Conservation (phyloP, 35 echinoderm and acorn worm genomes). For the Stichopus chloronotus region DNA sequence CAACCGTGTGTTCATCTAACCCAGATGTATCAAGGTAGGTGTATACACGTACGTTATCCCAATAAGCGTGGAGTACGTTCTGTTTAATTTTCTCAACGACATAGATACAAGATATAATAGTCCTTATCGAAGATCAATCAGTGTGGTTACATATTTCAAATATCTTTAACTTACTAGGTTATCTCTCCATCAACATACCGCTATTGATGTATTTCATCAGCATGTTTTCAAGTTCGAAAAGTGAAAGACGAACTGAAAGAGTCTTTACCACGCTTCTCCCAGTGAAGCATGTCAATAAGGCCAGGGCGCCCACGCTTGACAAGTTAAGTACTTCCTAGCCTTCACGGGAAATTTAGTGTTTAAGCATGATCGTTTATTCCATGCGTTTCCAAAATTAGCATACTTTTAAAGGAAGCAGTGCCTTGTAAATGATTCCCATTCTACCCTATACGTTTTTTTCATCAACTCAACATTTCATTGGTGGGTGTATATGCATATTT, state of each 20-base stretch:
- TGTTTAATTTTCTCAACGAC: no score
- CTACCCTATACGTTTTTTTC: neutral
- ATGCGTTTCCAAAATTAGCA: neutral
- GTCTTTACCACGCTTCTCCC: neutral
- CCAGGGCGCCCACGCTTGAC: neutral
- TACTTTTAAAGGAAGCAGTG: neutral
- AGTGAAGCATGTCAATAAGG: neutral
- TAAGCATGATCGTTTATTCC: neutral
- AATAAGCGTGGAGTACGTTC: no score
- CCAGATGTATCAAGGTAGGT: no score
- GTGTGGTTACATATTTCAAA: no score
- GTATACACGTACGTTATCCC: no score
- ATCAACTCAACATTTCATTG: neutral
- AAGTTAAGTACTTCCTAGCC: neutral
- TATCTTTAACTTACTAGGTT: no score
- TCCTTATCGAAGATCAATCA: no score
- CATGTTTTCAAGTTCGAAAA: no score
- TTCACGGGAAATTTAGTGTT: neutral
- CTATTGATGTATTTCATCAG: no score
- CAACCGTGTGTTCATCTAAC: no score
- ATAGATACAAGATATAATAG: no score
- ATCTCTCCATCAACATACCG: no score
- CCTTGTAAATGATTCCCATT: neutral
- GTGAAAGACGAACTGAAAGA: neutral
- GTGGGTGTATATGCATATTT: neutral